Evolutionary conservation across 23 tunicate species (phyloP), one percentile per base, ranked within the genome.

Genomic region (Styela plicata): DNA sequence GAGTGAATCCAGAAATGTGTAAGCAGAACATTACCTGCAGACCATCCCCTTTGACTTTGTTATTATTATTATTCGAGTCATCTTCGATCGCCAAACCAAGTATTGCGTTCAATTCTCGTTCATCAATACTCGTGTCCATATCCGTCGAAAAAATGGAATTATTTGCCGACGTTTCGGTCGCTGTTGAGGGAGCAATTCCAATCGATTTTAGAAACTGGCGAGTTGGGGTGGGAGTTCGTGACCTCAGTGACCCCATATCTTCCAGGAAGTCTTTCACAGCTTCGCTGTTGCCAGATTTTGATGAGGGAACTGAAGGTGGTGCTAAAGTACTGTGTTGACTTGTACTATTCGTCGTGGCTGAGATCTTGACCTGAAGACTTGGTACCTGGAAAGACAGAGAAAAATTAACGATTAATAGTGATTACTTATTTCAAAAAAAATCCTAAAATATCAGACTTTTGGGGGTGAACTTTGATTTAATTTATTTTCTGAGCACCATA

Each of bases 211-310:
- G 81, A 69, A 93, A 93, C 44, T 88, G 57, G 26, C 88, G 74
- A 3, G 98, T 93, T 10, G 98, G 98, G 36, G 98, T 93, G 44
- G 97, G 91, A 69, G 97, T 92, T 69, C 91, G 79, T 21, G 83
- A 80, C 83, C 83, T 31, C 61, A 34, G 53, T 0, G 78, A 33
- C 44, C 32, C 32, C 0, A 33, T 18, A 13, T 73, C 53, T 33
- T 73, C 52, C 53, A 73, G n/a, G 32, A 25, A 73, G 32, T 33
- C 76, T 26, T 34, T 34, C 34, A 33, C 53, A 24, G 61, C 52
- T 25, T 65, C 84, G 13, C 57, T 44, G 57, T 44, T 44, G 57
- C 57, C 13, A 44, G 57, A 44, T 44, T 44, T 44, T 44, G 57
- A 44, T 5, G 57, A 44, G 7, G 57, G 13, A 44, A 44, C 57